These are phyloP conservation scores for Gerosis bhagava DNA, from an alignment of 2,888 invertebrate species.

Conservation along the genomic window DNA sequence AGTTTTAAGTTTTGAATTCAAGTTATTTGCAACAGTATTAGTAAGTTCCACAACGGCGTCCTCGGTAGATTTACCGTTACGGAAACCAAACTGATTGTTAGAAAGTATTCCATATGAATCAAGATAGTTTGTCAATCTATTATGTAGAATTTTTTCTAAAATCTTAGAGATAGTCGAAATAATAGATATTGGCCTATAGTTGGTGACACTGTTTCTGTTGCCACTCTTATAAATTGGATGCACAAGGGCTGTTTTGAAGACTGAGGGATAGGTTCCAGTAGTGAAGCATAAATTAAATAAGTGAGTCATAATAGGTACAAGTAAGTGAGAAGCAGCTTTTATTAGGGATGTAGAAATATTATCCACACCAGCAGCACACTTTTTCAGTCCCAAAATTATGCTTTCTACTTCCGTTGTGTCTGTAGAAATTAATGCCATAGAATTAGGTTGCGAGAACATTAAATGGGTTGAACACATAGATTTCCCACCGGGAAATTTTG, in stretches of 20 bases:
- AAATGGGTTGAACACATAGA: too few species aligned
- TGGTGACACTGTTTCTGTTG: constrained; percentile 11
- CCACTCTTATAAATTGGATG: constrained; percentile 15
- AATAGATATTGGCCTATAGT: constrained; percentile 19
- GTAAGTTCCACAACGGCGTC: constrained; percentile 12
- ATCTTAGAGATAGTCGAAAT: constrained; percentile 13
- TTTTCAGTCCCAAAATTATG: constrained; percentile 9
- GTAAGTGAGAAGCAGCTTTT: constrained; percentile 1
- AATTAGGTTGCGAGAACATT: not conserved
- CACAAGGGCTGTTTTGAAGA: constrained; percentile 10
- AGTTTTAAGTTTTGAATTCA: constrained; percentile 5
- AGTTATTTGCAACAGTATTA: not conserved
- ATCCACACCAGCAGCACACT: constrained; percentile 10
- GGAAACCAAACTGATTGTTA: constrained; percentile 17
- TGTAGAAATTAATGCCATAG: constrained; percentile 12
- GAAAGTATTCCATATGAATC: too few species aligned
- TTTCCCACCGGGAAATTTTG: not conserved
- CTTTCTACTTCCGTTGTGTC: constrained; percentile 10
- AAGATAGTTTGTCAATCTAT: too few species aligned
- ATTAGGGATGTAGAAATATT: constrained; percentile 7
- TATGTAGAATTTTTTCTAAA: constrained; percentile 19
- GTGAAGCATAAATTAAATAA: constrained; percentile 16
- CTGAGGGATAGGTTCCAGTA: constrained; percentile 4
- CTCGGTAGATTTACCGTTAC: constrained; percentile 15
- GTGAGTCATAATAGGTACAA: constrained; percentile 6